Base-by-base conservation (phyloP, 2,888 invertebrate species). In the Panopea generosa region DNA sequence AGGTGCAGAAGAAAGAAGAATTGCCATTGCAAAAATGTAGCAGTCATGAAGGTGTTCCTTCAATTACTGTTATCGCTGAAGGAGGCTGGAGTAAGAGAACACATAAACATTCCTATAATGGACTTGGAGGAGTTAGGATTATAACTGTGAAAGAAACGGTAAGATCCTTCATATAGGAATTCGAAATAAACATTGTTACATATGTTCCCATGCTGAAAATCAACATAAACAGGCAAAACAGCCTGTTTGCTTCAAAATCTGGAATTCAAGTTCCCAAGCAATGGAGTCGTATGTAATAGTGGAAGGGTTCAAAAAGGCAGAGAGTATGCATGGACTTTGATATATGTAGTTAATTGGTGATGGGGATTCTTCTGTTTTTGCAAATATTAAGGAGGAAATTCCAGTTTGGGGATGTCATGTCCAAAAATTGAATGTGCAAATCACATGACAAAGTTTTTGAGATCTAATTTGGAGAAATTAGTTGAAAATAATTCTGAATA, bases 111-210 rank as follows among this genome's bases (percentile, higher is more conserved):
- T 50, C 70, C 0, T 82, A 82, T 50, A 80, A 83, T 74, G 81
- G 77, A 6, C 29, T 71, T 20, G 82, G 80, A n/a, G 82, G 80
- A n/a, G 82, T n/a, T 83, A 20, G 77, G 59, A 65, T 82, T 4
- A 78, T 84, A 11, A 72, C 77, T n/a, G 77, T 0, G 29, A 59
- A 47, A 53, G 71, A 38, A 82, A 72, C 9, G 50, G 61, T 20
- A 82, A 80, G 50, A n/a, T 82, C n/a, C 45, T 85, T 0, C 70
- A 78, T 26, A 72, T 83, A n/a, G 84, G 82, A n/a, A 43, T 84
- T 0, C 26, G 78, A 22, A 80, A 84, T 43, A 82, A 82, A 50
- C 72, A 70, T 43, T 84, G 80, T 61, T 66, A 59, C 27, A 59
- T 81, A 14, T 84, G 82, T 45, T 27, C 22, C 9, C 38, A 16